Percentiles rank a stretch among this genome's conserved stretches.
These are phyloP conservation scores for Heterochromis multidens DNA, from an alignment of 2,113 vertebrate species.

Conservation along the genomic window DNA sequence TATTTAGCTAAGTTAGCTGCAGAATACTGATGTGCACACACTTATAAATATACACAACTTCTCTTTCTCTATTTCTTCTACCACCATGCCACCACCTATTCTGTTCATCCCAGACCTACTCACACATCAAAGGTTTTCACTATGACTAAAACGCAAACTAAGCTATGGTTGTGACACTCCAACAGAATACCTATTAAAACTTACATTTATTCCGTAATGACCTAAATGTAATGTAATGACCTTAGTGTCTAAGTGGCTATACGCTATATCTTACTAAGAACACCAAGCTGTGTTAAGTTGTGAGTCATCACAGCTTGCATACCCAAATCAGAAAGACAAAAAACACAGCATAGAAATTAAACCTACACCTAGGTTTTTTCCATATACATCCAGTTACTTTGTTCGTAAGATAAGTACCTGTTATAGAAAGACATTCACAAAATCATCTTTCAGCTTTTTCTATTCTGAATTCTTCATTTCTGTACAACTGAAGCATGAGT, in stretches of 20 bases:
- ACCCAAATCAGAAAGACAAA: neutral
- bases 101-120: neutral
- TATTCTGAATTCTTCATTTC: neutral
- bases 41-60: neutral
- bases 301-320: neutral
- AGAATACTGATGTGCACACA: neutral
- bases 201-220: neutral
- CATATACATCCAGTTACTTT: too few species aligned
- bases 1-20: neutral
- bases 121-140: neutral
- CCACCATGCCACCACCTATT: neutral
- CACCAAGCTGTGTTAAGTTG: neutral
- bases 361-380: too few species aligned
- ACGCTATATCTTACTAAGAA: neutral
- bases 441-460: neutral
- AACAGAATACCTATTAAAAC: neutral
- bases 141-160: neutral
- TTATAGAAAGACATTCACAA: neutral
- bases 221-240: neutral
- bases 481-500: conserved; percentile 1
- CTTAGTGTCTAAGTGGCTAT: neutral
- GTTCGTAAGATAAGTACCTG: neutral
- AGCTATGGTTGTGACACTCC: neutral
- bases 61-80: neutral
- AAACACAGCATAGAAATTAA: neutral